Percentiles rank a stretch among this genome's conserved stretches.
phyloP scores from a whole-genome alignment of 2,888 invertebrate species.

The Acronicta alni region DNA sequence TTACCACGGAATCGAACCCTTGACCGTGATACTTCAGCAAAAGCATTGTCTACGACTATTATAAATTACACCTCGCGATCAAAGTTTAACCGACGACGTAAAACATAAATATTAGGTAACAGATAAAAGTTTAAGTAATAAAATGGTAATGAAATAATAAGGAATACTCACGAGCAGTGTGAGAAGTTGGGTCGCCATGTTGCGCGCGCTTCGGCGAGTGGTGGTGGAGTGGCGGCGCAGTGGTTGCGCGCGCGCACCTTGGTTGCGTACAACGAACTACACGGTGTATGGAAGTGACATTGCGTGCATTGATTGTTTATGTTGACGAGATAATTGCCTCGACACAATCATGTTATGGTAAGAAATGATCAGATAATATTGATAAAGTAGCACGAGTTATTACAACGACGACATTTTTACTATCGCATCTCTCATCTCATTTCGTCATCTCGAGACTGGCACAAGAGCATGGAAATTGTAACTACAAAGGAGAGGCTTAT shows the following conservation, averaged over 20 bases:
- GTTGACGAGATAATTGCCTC: slow-evolving; percentile 40
- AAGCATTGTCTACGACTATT: slow-evolving; percentile 2
- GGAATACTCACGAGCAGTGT: slow-evolving; percentile 74
- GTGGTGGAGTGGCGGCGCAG: slow-evolving; percentile 75
- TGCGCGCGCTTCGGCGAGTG: slow-evolving; percentile 80
- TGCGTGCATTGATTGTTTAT: slow-evolving; percentile 47
- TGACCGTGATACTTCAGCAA: slow-evolving; percentile 10
- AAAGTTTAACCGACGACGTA: slow-evolving; percentile 34
- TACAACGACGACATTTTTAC: no score
- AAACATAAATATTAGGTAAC: slow-evolving; percentile 50
- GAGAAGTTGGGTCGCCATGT: slow-evolving; percentile 75
- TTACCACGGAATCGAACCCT: slow-evolving; percentile 39
- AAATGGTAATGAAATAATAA: slow-evolving; percentile 50
- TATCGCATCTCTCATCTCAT: no score
- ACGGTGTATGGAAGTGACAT: slow-evolving; percentile 67
- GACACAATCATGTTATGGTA: slow-evolving; percentile 21
- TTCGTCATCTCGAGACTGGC: no score
- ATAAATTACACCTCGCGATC: slow-evolving; percentile 21
- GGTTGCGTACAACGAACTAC: slow-evolving; percentile 64
- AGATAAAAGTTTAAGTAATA: slow-evolving; percentile 45
- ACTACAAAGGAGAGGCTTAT: no score
- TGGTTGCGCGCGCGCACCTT: slow-evolving; percentile 76
- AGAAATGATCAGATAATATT: slow-evolving; percentile 13
- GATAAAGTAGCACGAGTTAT: background rate
- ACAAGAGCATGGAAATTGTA: no score